phyloP scores from a whole-genome alignment of 2,888 invertebrate genomes.

The Drosophila infuscata region DNA sequence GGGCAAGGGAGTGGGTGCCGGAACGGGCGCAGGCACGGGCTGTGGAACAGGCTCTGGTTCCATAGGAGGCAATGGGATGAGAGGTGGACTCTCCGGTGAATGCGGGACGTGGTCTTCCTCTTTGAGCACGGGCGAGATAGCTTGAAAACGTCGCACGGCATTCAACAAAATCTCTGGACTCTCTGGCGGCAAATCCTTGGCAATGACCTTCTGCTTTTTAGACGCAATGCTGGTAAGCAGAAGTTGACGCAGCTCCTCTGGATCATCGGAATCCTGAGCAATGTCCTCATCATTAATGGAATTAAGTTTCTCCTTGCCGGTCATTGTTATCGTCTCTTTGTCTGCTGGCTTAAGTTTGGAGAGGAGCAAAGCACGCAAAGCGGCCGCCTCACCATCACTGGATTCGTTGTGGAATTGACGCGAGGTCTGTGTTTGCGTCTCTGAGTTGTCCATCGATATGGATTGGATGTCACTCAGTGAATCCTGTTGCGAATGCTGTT shows the following conservation, averaged over 20 bases:
- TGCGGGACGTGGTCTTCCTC: neutral
- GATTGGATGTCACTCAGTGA: conserved; percentile 64
- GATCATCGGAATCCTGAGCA: conserved; percentile 59
- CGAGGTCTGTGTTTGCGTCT: conserved; percentile 28
- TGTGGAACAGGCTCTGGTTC: neutral
- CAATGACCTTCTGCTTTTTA: conserved; percentile 40
- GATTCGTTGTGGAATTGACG: conserved; percentile 33
- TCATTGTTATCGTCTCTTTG: neutral
- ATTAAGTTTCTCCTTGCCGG: neutral
- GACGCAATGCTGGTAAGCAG: conserved; percentile 74
- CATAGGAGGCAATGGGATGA: neutral
- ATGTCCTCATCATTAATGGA: neutral
- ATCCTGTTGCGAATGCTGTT: conserved; percentile 31
- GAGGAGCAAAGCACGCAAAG: conserved; percentile 80
- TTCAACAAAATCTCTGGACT: conserved; percentile 81
- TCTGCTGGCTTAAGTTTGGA: conserved; percentile 65
- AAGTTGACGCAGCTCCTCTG: conserved; percentile 68
- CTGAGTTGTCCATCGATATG: conserved; percentile 69
- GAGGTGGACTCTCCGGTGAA: too few species aligned
- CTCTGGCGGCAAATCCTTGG: neutral
- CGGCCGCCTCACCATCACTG: conserved; percentile 79
- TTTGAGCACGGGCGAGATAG: conserved; percentile 14
- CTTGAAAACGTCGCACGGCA: conserved; percentile 81
- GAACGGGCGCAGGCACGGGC: neutral
- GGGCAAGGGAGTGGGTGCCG: neutral